These are phyloP conservation scores for Lasioglossum villosulum DNA, from an alignment of 2,888 invertebrate genomes.

Conservation along the genomic window DNA sequence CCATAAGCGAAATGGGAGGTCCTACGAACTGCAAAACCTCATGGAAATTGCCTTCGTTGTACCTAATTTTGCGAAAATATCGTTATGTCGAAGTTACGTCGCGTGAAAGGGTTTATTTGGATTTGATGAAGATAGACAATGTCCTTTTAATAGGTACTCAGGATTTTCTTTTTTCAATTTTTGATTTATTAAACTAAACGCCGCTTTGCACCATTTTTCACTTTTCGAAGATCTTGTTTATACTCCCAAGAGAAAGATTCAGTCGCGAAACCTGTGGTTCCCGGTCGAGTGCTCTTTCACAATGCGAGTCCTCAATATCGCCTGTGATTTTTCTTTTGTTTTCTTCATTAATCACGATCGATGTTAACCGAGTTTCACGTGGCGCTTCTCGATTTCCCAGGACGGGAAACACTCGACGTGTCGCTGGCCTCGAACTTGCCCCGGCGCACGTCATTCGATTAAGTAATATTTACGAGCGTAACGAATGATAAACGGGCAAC, in stretches of 20 bases:
- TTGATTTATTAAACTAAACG: too few species aligned
- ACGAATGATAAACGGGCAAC: conserved; percentile 34
- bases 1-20: not conserved
- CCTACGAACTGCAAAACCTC: not conserved
- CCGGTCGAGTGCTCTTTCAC: not conserved
- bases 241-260: not conserved
- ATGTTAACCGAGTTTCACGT: not conserved
- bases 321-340: not conserved
- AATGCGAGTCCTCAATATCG: not conserved
- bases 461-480: conserved; percentile 49
- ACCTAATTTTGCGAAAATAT: not conserved
- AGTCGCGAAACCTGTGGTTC: too few species aligned
- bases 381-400: not conserved
- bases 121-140: not conserved
- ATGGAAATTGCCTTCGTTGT: not conserved
- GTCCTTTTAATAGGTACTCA: not conserved
- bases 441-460: conserved; percentile 24
- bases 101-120: not conserved
- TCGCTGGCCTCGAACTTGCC: conserved; percentile 15
- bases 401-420: not conserved
- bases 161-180: too few species aligned
- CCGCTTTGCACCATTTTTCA: not conserved
- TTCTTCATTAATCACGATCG: not conserved
- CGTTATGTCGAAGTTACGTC: not conserved
- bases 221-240: not conserved